These are phyloP conservation scores for Mus spretus DNA, from an alignment of 2,797 vertebrate genomes.

Conservation along the genomic window DNA sequence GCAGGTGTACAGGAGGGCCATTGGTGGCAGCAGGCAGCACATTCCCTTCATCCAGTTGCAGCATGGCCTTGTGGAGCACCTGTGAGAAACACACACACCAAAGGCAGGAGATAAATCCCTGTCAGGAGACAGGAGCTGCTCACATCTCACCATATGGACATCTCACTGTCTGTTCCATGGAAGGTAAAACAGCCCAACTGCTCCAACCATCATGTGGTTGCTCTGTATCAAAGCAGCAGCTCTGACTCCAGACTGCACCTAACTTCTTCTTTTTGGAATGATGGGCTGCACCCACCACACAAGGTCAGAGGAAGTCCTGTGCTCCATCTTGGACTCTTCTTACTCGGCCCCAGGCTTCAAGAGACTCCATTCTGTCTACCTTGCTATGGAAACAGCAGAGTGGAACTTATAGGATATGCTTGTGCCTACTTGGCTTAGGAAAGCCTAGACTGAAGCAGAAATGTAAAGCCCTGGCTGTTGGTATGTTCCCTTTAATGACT, in stretches of 20 bases:
- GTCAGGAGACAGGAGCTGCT: accelerated
- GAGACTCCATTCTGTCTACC: accelerated
- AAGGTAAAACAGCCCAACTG: not conserved
- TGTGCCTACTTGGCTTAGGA: not conserved
- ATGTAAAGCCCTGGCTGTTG: not conserved
- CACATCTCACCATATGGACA: accelerated
- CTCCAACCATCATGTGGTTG: not conserved
- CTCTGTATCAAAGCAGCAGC: not conserved
- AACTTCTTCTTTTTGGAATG: not conserved
- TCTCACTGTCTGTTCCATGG: not conserved
- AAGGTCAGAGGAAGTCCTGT: not conserved
- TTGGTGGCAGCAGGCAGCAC: constrained; percentile 87
- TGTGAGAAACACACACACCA: constrained; percentile 77
- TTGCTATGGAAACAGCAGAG: not conserved
- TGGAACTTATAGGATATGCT: too few relatives aligned
- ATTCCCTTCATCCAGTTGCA: constrained; percentile 93
- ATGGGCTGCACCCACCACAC: accelerated
- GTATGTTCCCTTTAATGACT: not conserved
- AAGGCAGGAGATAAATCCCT: not conserved
- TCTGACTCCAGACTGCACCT: not conserved
- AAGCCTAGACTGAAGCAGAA: not conserved
- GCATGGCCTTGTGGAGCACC: constrained; percentile 93
- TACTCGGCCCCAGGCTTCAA: not conserved
- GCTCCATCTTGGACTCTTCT: accelerated
- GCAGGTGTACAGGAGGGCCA: constrained; percentile 78